phyloP scores from a whole-genome alignment of 2,113 vertebrate genomes.

The Cyanoderma ruficeps region DNA sequence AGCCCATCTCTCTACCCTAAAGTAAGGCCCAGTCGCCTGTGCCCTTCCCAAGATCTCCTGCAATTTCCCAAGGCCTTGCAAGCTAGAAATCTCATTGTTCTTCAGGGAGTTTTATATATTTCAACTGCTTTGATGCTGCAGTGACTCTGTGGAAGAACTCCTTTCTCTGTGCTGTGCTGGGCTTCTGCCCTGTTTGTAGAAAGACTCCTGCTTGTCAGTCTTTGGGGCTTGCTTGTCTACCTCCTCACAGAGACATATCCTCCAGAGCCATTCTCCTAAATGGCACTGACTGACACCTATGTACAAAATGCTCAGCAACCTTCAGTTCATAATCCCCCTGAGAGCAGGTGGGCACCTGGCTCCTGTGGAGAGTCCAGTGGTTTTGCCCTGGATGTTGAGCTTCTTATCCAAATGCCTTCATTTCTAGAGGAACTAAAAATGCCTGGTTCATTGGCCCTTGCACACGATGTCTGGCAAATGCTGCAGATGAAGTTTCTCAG shows the following conservation, averaged over 20 bases:
- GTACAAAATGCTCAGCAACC: neutral
- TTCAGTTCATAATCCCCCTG: neutral
- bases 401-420: neutral
- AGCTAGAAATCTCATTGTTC: neutral
- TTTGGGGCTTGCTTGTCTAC: neutral
- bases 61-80: neutral
- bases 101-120: neutral
- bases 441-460: neutral
- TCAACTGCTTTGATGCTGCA: neutral
- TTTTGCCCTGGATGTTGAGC: neutral
- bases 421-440: constrained; percentile 1
- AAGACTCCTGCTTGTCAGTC: neutral
- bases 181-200: neutral
- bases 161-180: neutral
- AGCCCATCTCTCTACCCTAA: neutral
- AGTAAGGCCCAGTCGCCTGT: neutral
- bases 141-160: neutral
- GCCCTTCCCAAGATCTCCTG: neutral
- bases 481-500: constrained; percentile 1
- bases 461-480: neutral
- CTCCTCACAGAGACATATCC: neutral
- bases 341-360: neutral
- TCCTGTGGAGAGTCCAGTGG: neutral
- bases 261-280: neutral
- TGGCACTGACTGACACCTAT: neutral